Percentiles rank a stretch among this genome's conserved stretches.
These are phyloP conservation scores for western clawed frog (Xenopus tropicalis) DNA, from an alignment of 2,113 vertebrate genomes.

Conservation along the genomic window DNA sequence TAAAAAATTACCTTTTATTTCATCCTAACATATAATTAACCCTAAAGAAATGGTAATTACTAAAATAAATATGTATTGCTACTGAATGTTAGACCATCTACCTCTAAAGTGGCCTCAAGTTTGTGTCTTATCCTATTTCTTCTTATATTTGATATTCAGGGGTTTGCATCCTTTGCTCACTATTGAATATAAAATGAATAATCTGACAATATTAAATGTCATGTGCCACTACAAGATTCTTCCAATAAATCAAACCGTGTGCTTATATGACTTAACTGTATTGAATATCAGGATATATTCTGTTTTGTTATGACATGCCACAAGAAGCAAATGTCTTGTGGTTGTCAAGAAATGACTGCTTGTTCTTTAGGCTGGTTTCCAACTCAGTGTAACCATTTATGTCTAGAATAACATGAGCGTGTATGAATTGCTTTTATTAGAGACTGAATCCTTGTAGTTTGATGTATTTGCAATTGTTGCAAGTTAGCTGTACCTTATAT, in stretches of 20 bases:
- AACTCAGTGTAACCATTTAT: too few relatives aligned
- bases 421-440: too few relatives aligned
- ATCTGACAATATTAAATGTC: conserved; percentile 32
- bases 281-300: conserved; percentile 16
- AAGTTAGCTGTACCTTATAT: too few relatives aligned
- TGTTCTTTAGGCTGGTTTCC: too few relatives aligned
- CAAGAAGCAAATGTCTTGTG: conserved; percentile 19
- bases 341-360: background rate
- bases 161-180: conserved; percentile 15
- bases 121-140: background rate
- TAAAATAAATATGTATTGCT: conserved; percentile 29
- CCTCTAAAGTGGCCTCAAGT: background rate
- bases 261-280: background rate
- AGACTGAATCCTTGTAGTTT: too few relatives aligned
- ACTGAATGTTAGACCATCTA: conserved; percentile 10
- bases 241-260: conserved; percentile 24
- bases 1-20: too few relatives aligned
- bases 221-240: conserved; percentile 28
- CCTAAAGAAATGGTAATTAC: conserved; percentile 37
- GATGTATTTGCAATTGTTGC: too few relatives aligned
- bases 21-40: too few relatives aligned
- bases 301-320: conserved; percentile 19
- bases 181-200: conserved; percentile 10
- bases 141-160: background rate
- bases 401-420: too few relatives aligned